These are phyloP conservation scores for Apus apus DNA, from an alignment of 2,113 vertebrate species.

Conservation along the genomic window DNA sequence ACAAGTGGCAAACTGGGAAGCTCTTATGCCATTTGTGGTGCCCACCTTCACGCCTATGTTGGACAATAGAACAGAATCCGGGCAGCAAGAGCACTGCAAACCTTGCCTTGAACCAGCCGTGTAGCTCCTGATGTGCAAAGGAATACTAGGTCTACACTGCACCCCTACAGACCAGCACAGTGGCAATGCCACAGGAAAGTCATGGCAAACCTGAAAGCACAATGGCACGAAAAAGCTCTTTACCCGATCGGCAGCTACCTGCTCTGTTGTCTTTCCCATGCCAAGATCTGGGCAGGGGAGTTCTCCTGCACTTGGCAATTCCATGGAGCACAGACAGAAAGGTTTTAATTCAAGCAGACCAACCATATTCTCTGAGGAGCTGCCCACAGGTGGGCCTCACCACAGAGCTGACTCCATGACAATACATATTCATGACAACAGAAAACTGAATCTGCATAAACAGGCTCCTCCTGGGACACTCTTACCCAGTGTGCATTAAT, in stretches of 20 bases:
- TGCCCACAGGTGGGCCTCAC: neutral
- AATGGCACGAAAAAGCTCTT: neutral
- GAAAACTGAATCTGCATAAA: neutral
- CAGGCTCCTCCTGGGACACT: neutral
- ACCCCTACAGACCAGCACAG: neutral
- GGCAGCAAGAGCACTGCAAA: neutral
- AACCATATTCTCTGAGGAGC: fast-evolving
- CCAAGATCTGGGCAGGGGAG: neutral
- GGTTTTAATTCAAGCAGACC: neutral
- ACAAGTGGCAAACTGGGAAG: neutral
- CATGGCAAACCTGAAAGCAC: fast-evolving
- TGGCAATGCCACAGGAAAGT: fast-evolving
- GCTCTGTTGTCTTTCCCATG: neutral
- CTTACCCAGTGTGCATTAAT: neutral
- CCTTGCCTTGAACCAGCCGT: fast-evolving
- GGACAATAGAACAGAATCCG: neutral
- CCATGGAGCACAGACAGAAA: neutral
- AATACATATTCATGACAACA: neutral
- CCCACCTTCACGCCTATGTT: fast-evolving
- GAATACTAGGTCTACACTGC: neutral
- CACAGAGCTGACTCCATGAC: neutral
- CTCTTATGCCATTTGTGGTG: neutral
- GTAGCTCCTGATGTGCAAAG: neutral
- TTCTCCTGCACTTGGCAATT: neutral
- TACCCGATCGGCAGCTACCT: neutral